A percentile compares a stretch with the other conserved stretches of the same genome.
phyloP scores from a whole-genome alignment of 2,113 vertebrate species.

The Pantherophis guttatus region DNA sequence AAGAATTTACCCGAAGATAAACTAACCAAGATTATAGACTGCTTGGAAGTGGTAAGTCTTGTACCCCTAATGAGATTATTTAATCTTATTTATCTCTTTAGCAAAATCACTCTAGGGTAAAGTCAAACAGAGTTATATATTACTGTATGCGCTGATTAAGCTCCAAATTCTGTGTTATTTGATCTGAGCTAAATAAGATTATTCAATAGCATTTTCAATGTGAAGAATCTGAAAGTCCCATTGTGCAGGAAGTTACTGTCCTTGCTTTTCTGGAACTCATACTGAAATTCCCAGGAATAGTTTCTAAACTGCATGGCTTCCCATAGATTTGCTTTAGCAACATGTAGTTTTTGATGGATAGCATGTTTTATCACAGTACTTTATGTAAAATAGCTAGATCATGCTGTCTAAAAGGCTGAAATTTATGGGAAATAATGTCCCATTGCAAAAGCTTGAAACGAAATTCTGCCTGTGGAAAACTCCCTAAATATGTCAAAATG shows the following conservation, averaged over 20 bases:
- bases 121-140: not conserved
- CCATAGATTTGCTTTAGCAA: not conserved
- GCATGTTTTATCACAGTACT: too few species aligned
- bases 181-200: not conserved
- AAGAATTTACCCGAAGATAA: conserved; percentile 90
- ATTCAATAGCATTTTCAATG: not conserved
- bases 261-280: not conserved
- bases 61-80: not conserved
- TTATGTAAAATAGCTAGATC: not conserved
- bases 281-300: not conserved
- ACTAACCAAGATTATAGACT: conserved; percentile 88
- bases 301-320: not conserved
- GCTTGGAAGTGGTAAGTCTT: conserved; percentile 87
- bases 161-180: not conserved
- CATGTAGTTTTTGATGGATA: not conserved
- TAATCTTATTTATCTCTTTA: not conserved
- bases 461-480: not conserved
- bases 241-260: not conserved
- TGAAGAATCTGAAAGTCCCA: not conserved
- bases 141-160: not conserved
- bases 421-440: not conserved
- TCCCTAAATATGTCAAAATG: not conserved
- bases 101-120: not conserved
- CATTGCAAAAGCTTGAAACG: not conserved
- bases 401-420: not conserved